Base-by-base conservation (phyloP, 2,113 vertebrate species). In the Serilophus lunatus region DNA sequence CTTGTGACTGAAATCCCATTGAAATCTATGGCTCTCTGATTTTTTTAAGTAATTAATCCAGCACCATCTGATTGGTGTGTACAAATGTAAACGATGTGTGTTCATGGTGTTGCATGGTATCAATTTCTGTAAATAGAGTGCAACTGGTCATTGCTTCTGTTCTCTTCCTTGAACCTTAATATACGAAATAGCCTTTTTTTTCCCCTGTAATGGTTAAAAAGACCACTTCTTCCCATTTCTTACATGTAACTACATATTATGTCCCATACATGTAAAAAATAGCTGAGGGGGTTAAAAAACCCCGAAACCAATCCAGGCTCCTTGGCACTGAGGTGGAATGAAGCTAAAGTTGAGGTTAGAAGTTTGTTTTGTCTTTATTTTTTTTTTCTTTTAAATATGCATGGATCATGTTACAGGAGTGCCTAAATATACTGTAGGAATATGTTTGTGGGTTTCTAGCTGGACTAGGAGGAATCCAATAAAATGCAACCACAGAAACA, bases 391-490 rank as follows among this genome's bases (percentile, higher is more conserved):
- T 60, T 12, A 2, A 6, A 72, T 54, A 47, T 49, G 29, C 26
- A 15, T 12, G 47, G 72, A 45, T 92, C 80, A n/a, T 42, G 29
- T 93, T 93, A 81, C 87, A 82, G 31, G 77, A 91, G 28, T 81
- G 61, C 65, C 72, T 93, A 81, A 95, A 92, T 91, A 76, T 75
- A 74, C 65, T 68, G 69, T 56, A 66, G 59, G 89, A 79, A 76
- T 91, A 84, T 4, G 13, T 91, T 56, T 91, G 84, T 95, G 93
- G 84, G 54, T 42, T 95, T 96, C 69, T 80, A 82, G 61, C 66
- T 65, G 83, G 26, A 33, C 61, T 87, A 9, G 61, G 36, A 95
- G 56, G 53, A 88, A 63, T 59, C n/a, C 1, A 4, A n/a, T 42
- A 59, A 86, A 91, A 78, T 61, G 22, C 6, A 65, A 26, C 70